Percentiles rank a stretch among this genome's conserved stretches.
Conservation (phyloP, 2,113 vertebrate species). For the Plectropomus leopardus region DNA sequence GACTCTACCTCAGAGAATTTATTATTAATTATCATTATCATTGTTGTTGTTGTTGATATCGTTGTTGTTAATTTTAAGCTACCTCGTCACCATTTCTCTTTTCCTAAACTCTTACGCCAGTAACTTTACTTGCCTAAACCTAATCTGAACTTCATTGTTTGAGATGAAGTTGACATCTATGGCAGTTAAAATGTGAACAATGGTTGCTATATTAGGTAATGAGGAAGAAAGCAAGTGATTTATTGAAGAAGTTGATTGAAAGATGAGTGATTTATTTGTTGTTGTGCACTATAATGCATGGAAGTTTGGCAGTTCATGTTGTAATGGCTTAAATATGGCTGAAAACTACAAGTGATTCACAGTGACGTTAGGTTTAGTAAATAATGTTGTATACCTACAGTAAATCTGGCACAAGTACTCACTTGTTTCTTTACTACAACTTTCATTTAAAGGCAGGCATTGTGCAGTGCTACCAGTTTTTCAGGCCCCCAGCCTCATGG, state of each 20-base stretch:
- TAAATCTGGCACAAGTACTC: neutral
- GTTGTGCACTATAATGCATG: neutral
- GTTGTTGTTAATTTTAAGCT: too few relatives aligned
- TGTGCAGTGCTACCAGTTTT: constrained; percentile 60
- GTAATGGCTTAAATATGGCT: too few relatives aligned
- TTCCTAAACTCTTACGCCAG: too few relatives aligned
- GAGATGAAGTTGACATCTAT: neutral
- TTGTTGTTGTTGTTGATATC: too few relatives aligned
- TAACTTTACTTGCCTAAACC: too few relatives aligned
- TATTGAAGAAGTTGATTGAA: neutral
- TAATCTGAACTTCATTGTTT: neutral
- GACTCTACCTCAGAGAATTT: too few relatives aligned
- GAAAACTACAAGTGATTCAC: too few relatives aligned
- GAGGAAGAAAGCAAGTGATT: neutral
- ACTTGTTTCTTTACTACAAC: constrained; percentile 13
- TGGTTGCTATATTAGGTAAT: neutral
- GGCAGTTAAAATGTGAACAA: neutral
- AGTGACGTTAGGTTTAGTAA: neutral
- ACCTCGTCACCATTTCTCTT: too few relatives aligned
- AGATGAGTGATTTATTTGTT: neutral
- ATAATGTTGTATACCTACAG: neutral
- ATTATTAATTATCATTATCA: too few relatives aligned
- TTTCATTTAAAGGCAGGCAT: constrained; percentile 7
- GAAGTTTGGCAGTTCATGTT: too few relatives aligned
- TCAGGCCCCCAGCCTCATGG: constrained; percentile 38